Base-by-base conservation (phyloP, 2,888 invertebrate species). In the Dastarcus helophoroides region DNA sequence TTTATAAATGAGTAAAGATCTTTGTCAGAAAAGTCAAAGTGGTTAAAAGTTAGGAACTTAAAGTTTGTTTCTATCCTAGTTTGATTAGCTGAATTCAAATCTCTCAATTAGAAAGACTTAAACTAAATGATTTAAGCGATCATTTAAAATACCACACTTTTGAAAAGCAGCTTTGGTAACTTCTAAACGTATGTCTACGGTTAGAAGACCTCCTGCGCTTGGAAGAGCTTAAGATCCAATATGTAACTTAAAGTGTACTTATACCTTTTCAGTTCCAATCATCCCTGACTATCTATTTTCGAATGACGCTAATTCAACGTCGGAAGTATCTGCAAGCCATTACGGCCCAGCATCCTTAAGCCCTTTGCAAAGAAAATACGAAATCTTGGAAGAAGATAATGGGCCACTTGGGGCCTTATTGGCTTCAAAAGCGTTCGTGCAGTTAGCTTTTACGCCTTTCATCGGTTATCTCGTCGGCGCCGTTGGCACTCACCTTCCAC, bases 351-450 rank as follows among this genome's bases (percentile, higher is more conserved):
- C 50, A 19, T 60, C 60, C 2, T 38, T 61, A 10, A 62, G 62
- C 36, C 59, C 58, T n/a, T 40, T 62, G 11, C 61, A 62, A 40
- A 38, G 56, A 35, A 60, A 60, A 54, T 61, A 46, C 35, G 58
- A 58, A 42, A 43, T 48, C 11, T 35, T 71, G 26, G 68, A 67
- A 35, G 64, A 68, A 36, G 76, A 78, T 47, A 79, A 77, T 49
- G 75, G 76, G 3, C 69, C 74, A 34, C 68, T 80, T 26, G 79
- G 79, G 9, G 60, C 78, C 19, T 55, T 81, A 29, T 57, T 80
- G 29, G 79, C 84, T 17, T 80, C 82, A 30, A 83, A 85, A 62
- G 84, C 86, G 12, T 62, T 86, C 36, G 76, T 85, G 3, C 86
- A 88, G 58, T 66, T 88, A 31, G 61, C 79, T 34, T 69, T 76